phyloP scores from a whole-genome alignment of 2,113 vertebrate genomes.

The Morone saxatilis region DNA sequence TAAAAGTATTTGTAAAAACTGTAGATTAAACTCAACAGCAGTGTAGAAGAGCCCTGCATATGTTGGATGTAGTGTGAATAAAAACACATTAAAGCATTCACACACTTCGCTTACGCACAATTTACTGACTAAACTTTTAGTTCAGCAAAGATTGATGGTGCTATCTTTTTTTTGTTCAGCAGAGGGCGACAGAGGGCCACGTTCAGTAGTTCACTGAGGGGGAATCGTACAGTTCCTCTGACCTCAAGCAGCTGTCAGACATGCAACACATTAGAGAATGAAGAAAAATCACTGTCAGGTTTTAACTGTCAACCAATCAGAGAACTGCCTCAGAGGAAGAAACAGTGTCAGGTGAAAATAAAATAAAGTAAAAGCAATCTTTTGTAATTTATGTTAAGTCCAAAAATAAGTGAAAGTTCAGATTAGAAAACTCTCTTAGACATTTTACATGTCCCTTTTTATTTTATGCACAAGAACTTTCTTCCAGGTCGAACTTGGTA shows the following conservation, averaged over 20 bases:
- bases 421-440: too few relatives aligned
- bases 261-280: neutral
- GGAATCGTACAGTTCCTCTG: neutral
- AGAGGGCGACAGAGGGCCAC: slow-evolving; percentile 50
- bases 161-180: slow-evolving; percentile 2
- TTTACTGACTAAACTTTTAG: neutral
- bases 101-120: neutral
- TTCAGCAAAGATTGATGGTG: too few relatives aligned
- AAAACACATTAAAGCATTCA: neutral
- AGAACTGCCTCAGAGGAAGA: neutral
- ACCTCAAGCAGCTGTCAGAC: slow-evolving; percentile 14
- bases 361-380: too few relatives aligned
- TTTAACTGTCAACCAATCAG: neutral
- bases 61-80: neutral
- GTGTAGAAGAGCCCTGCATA: neutral
- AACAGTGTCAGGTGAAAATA: neutral
- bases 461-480: neutral
- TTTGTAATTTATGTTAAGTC: too few relatives aligned
- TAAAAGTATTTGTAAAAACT: too few relatives aligned
- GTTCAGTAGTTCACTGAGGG: neutral
- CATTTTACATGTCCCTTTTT: neutral
- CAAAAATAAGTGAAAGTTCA: too few relatives aligned
- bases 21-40: neutral
- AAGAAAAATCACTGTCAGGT: slow-evolving; percentile 3
- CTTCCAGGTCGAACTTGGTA: neutral